Evolutionary conservation across 2,797 vertebrate genomes (phyloP), one percentile per base, ranked within the genome.

Genomic region (Darevskia nairensis): DNA sequence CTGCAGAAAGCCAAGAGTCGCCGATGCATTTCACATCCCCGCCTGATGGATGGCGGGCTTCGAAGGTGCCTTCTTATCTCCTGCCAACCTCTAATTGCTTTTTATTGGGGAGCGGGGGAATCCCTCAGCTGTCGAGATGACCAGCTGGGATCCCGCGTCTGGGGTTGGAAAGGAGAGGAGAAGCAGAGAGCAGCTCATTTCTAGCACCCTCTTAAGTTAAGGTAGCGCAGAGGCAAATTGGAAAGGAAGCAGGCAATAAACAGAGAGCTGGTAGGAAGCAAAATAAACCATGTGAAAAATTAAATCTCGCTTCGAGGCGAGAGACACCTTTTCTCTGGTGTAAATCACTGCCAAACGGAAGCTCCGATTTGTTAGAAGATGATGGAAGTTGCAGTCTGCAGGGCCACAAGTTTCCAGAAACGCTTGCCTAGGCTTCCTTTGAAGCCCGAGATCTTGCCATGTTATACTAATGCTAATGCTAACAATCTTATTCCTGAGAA

Each of bases 21-120:
- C 25, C 8, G 19, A 72, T 41, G 66, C 8, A 11, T 59, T 80
- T 55, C 66, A 87, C 69, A 46, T 59, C 41, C 41, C 41, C 10
- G 68, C 68, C 32, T 80, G 50, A 81, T 41, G 74, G 55, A 66
- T 17, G 55, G 11, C 7, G 5, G n/a, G 10, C 29, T 87, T 74
- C 6, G 25, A 74, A 72, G 29, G 8, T 39, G 46, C 46, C 39
- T 59, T 32, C 8, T 44, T 17, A 72, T 23, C 64, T 23, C n/a
- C 29, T 81, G 86, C 86, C 50, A 82, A 81, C 50, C 44, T 41
- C 25, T 69, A 69, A 55, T 71, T 69, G 6, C 17, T 82, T 82
- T 46, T 61, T 77, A 41, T 27, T 29, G 74, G 21, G 17, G 19
- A 23, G 4, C 2, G 2, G 44, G 25, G 35, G 46, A 23, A 11